Base-by-base conservation (phyloP, 2,113 vertebrate genomes). In the Trogon melanurus region DNA sequence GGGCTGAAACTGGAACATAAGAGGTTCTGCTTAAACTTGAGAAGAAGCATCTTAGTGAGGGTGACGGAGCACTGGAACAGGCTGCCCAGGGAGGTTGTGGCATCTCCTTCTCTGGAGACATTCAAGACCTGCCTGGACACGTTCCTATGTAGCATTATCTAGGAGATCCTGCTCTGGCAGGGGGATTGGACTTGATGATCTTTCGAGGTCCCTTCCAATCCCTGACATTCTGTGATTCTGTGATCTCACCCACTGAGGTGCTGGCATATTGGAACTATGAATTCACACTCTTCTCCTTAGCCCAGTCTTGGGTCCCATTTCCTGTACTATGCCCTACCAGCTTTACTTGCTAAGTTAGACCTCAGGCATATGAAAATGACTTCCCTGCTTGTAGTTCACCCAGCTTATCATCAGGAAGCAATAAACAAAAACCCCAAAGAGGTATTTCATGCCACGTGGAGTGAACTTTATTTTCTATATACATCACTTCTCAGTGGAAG, bases 211-310 rank as follows among this genome's bases (percentile, higher is more conserved):
- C 36, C 36, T 36, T 36, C 36, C 36, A 36, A 36, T 36, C 36
- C 36, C 36, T 36, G 36, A 9, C 36, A 36, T 36, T 36, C 36
- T 36, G 36, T 36, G 36, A 36, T 36, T 36, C 36, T 36, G 36
- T 36, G 26, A 25, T 16, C 34, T 62, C 50, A 80, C 64, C n/a
- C 10, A 20, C 74, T 20, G 54, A 54, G 36, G 29, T 13, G 21
- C 12, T 60, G 34, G 44, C 13, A 45, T 4, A 27, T 5, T 4
- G 2, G 32, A 54, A 1, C 21, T 22, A 70, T 0, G 5, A 70
- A 85, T 54, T 23, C 61, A n/a, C 45, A 38, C 26, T 53, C 21
- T 79, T 48, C 47, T 61, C 20, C 36, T 61, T 30, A 71, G 22
- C 20, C 34, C 25, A 11, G 17, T 54, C 69, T 85, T 76, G 38